Conservation (phyloP, 2,113 vertebrate species). For the Tricholaema leucomelas region DNA sequence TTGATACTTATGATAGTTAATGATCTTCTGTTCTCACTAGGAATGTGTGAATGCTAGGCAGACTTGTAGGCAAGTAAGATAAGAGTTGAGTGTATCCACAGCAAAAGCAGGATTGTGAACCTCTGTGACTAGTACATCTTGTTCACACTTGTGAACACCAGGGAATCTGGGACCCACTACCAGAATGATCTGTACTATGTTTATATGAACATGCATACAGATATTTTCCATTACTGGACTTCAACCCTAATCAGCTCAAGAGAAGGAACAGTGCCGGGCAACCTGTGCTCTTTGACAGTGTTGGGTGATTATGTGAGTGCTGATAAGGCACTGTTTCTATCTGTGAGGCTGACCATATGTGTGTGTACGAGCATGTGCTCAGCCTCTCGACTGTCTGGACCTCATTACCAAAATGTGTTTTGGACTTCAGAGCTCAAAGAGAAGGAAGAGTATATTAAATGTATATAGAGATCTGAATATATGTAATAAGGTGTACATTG, state of each 20-base stretch:
- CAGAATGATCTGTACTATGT: neutral
- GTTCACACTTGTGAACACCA: neutral
- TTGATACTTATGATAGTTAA: neutral
- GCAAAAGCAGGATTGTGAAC: neutral
- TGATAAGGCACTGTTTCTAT: neutral
- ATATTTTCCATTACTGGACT: neutral
- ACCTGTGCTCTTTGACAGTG: neutral
- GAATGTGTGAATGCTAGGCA: neutral
- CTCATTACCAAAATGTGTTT: neutral
- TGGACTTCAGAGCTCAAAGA: neutral
- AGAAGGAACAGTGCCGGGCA: neutral
- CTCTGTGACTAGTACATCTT: accelerated
- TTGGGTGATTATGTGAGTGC: neutral
- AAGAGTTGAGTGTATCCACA: neutral
- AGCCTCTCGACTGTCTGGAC: neutral
- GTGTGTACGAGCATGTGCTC: neutral
- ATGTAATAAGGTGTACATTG: neutral
- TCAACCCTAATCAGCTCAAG: neutral
- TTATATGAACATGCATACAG: accelerated
- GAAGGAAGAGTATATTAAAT: neutral
- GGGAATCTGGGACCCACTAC: neutral
- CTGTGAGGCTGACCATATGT: neutral
- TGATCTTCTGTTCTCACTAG: neutral
- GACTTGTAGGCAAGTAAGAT: neutral
- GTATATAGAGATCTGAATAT: neutral